phyloP scores from a whole-genome alignment of 2,113 vertebrate species.

The Columba janthina region DNA sequence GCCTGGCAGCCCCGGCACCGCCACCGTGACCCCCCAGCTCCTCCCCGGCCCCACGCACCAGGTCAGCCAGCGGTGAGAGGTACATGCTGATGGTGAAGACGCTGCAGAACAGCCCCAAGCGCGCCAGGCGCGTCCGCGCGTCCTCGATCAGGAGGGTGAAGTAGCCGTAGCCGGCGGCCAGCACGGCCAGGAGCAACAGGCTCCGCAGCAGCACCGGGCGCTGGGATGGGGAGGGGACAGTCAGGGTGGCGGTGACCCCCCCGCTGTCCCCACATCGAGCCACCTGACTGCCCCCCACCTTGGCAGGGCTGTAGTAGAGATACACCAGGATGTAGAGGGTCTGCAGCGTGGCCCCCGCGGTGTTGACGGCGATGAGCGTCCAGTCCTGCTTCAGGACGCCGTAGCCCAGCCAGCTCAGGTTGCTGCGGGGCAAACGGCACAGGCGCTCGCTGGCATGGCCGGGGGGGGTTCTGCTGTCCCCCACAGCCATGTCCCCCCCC shows the following conservation, averaged over 20 bases:
- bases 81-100: conserved; percentile 93
- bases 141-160: conserved; percentile 76
- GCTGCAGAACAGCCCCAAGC: conserved; percentile 90
- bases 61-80: conserved; percentile 86
- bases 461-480: not conserved
- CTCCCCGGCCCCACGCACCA: conserved; percentile 74
- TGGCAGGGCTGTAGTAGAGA: conserved; percentile 81
- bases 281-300: conserved; percentile 69
- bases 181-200: conserved; percentile 60
- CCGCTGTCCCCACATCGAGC: too few relatives aligned
- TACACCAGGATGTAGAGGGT: conserved; percentile 84
- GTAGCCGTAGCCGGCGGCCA: conserved; percentile 79
- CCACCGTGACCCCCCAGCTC: not conserved
- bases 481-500: not conserved
- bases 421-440: conserved; percentile 71
- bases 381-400: conserved; percentile 84
- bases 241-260: not conserved
- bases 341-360: conserved; percentile 84
- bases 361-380: conserved; percentile 84
- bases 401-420: conserved; percentile 92
- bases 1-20: not conserved
- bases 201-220: conserved; percentile 65
- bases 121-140: conserved; percentile 58
- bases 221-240: conserved; percentile 62
- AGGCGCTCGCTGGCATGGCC: not conserved